Conservation (phyloP, 2,113 vertebrate genomes). For the Gracilinanus agilis region DNA sequence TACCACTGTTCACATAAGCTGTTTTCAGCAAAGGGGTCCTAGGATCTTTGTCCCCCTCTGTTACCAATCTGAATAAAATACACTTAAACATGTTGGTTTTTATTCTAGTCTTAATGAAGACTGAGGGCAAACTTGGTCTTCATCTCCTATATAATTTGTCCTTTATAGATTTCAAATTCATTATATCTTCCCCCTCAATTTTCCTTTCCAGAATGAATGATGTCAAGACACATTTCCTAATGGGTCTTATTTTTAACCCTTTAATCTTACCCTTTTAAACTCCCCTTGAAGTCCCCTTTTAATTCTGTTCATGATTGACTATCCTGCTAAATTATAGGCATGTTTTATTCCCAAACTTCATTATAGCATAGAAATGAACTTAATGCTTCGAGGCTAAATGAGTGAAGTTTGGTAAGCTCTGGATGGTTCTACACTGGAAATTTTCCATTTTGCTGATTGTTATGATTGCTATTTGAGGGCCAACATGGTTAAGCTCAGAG, state of each 20-base stretch:
- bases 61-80: neutral
- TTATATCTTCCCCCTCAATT: neutral
- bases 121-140: neutral
- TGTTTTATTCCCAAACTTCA: constrained; percentile 36
- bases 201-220: neutral
- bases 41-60: neutral
- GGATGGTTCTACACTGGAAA: neutral
- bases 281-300: neutral
- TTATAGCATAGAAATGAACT: neutral
- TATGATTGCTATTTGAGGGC: neutral
- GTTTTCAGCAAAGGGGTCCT: neutral
- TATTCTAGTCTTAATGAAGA: neutral
- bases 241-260: neutral
- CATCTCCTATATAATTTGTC: neutral
- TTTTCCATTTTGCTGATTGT: neutral
- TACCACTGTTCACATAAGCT: neutral
- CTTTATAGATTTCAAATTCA: neutral
- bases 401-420: neutral
- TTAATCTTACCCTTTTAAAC: neutral
- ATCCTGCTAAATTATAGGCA: constrained; percentile 30
- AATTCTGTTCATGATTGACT: constrained; percentile 10
- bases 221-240: neutral
- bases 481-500: neutral
- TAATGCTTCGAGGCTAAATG: neutral
- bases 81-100: neutral